phyloP scores from a whole-genome alignment of 2,113 vertebrate genomes.

The Chamaea fasciata region DNA sequence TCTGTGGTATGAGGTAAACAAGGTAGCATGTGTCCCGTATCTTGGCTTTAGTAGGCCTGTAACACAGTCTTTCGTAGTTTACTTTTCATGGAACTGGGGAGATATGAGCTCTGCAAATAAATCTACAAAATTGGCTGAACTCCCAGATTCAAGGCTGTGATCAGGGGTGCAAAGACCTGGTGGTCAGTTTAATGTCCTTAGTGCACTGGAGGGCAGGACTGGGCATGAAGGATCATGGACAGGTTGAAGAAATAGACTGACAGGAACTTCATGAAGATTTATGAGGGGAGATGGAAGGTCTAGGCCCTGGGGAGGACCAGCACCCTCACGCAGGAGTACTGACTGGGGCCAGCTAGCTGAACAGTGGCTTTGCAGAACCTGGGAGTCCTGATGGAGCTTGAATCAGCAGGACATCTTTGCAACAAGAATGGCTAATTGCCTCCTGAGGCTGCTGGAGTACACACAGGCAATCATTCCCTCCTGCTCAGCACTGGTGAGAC shows the following conservation, averaged over 20 bases:
- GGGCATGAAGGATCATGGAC: background rate
- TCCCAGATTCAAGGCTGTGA: background rate
- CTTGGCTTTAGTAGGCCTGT: background rate
- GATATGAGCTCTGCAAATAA: background rate
- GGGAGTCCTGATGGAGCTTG: background rate
- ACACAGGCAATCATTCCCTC: background rate
- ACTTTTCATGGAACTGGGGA: background rate
- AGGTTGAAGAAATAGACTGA: background rate
- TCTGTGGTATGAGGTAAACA: background rate
- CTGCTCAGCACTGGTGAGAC: background rate
- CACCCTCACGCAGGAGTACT: background rate
- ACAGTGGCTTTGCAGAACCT: background rate
- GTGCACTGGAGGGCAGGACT: background rate
- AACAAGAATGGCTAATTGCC: no score
- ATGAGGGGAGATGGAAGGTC: background rate
- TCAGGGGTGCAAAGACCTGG: background rate
- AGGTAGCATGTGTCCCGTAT: accelerated
- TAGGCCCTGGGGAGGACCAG: background rate
- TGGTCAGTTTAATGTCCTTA: background rate
- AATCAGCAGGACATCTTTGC: background rate
- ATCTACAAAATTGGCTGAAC: background rate
- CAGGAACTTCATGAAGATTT: background rate
- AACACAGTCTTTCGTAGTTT: background rate
- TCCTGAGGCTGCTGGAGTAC: background rate
- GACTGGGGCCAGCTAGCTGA: background rate